These are phyloP conservation scores for Sialia sialis DNA, from an alignment of 2,113 vertebrate genomes.

Conservation along the genomic window DNA sequence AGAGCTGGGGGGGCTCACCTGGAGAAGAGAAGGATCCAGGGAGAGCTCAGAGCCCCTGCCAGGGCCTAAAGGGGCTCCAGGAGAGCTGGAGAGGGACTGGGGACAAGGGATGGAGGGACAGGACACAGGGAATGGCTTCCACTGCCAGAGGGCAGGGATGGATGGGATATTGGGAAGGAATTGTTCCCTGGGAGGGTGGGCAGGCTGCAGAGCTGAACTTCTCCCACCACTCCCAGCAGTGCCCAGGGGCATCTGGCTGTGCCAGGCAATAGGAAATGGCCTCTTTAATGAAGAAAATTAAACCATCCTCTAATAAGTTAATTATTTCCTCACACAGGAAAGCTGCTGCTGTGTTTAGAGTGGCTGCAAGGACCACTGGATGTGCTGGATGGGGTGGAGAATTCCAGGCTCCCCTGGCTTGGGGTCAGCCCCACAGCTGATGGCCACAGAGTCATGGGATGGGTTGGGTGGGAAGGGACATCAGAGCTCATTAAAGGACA, in stretches of 20 bases:
- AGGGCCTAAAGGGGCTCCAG: background rate
- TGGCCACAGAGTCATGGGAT: background rate
- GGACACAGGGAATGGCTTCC: background rate
- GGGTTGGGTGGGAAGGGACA: background rate
- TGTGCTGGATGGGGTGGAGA: accelerated
- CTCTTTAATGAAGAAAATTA: background rate
- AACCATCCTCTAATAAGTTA: background rate
- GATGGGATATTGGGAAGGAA: background rate
- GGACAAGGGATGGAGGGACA: background rate
- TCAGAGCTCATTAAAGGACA: background rate
- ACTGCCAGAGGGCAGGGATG: background rate
- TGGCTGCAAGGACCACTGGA: background rate
- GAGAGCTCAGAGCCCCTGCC: background rate
- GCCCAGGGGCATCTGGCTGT: background rate
- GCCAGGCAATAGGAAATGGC: slow-evolving; percentile 32
- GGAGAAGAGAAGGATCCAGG: background rate
- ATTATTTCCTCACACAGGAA: slow-evolving; percentile 51
- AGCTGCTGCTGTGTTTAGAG: background rate
- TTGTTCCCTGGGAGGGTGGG: background rate
- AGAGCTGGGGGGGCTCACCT: background rate
- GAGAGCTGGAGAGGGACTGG: background rate
- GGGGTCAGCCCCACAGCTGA: accelerated
- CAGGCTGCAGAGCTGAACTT: accelerated
- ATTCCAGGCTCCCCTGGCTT: background rate
- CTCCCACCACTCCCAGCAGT: background rate